A percentile compares a stretch with the other conserved stretches of the same genome.
Conservation (phyloP, 2,113 vertebrate species). For the Pelmatolapia mariae region DNA sequence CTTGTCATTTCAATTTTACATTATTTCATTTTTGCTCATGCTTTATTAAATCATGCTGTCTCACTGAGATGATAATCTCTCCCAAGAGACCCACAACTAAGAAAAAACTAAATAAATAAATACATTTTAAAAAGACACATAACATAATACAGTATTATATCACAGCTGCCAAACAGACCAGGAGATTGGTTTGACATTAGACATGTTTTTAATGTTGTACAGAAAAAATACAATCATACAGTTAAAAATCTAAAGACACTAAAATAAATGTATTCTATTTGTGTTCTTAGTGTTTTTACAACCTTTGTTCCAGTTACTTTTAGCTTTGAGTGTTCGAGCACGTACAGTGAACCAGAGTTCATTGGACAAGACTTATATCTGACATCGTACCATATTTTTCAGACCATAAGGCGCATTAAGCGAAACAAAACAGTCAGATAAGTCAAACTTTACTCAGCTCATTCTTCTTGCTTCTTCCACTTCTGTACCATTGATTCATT, state of each 20-base stretch:
- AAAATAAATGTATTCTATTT: neutral
- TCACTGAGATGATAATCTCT: neutral
- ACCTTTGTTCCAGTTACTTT: neutral
- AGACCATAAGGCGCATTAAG: rapidly evolving
- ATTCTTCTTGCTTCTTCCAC: rapidly evolving
- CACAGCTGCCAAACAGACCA: neutral
- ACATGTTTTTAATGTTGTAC: neutral
- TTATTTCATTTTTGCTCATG: neutral
- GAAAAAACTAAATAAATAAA: neutral
- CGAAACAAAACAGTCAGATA: rapidly evolving
- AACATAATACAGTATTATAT: neutral
- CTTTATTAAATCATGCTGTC: neutral
- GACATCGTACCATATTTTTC: rapidly evolving
- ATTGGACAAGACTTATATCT: neutral
- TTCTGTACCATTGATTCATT: no score
- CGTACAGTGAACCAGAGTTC: neutral
- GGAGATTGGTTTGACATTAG: neutral
- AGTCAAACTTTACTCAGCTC: neutral
- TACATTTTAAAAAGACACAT: neutral
- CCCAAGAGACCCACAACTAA: neutral
- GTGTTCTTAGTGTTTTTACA: neutral
- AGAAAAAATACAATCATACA: neutral
- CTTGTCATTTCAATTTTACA: slow-evolving; percentile 12
- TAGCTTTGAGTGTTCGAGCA: neutral
- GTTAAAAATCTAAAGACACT: neutral